Conservation (phyloP, 2,113 vertebrate species). For the Rhizomys pruinosus region DNA sequence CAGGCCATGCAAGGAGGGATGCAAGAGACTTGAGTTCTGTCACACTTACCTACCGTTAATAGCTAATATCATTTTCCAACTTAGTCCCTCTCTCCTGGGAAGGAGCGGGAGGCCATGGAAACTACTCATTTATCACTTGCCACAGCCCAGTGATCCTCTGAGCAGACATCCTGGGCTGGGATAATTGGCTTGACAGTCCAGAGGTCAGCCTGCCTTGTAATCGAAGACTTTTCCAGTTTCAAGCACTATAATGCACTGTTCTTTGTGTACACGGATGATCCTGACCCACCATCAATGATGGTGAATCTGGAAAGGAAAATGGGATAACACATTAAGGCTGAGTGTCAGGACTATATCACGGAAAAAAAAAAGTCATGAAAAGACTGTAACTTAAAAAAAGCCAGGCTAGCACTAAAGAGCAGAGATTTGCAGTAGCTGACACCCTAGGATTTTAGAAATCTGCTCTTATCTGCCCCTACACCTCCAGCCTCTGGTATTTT, state of each 20-base stretch:
- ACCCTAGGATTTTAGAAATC: not conserved
- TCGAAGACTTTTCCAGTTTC: conserved; percentile 41
- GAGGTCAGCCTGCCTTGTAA: conserved; percentile 58
- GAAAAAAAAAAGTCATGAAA: conserved; percentile 31
- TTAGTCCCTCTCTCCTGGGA: conserved; percentile 35
- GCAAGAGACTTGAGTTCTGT: conserved; percentile 16
- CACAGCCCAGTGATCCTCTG: conserved; percentile 24
- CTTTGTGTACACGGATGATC: conserved; percentile 10
- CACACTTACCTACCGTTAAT: not conserved
- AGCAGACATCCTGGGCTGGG: conserved; percentile 25
- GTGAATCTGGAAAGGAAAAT: conserved; percentile 45
- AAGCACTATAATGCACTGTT: not conserved
- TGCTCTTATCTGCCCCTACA: not conserved
- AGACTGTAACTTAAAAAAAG: not conserved
- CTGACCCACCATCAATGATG: not conserved
- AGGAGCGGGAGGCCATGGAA: conserved; percentile 52
- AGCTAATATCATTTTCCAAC: conserved; percentile 57
- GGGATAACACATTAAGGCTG: not conserved
- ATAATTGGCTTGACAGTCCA: conserved; percentile 58
- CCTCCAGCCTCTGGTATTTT: not conserved
- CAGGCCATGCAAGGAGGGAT: not conserved
- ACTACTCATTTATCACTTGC: conserved; percentile 54
- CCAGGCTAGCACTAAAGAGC: not conserved
- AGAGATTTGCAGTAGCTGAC: not conserved
- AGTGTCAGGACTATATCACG: not conserved